Evolutionary conservation across 1,140 invertebrate species (phyloP).

Genomic region (Goniozus legneri): DNA sequence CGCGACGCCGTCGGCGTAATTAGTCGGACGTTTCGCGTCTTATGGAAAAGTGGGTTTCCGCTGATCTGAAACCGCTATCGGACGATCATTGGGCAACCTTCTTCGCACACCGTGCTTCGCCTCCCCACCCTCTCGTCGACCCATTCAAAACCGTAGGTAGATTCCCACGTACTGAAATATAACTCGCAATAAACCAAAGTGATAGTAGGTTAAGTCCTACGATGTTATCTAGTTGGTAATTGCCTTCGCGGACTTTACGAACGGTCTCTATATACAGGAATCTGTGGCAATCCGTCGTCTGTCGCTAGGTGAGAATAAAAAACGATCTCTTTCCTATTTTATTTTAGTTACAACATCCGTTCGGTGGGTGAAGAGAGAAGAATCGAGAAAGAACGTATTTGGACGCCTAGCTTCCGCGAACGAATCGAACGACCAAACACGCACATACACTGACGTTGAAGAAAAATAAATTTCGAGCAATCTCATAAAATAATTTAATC

Average conservation of each 20-base stretch:
- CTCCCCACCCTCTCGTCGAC: too few relatives aligned
- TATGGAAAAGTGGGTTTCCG: conserved; percentile 51
- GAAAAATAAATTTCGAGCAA: too few relatives aligned
- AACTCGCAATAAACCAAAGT: conserved; percentile 51
- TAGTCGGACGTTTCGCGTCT: conserved; percentile 28
- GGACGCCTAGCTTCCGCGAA: too few relatives aligned
- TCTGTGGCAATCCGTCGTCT: conserved; percentile 30
- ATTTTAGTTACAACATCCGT: too few relatives aligned
- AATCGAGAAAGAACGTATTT: neutral
- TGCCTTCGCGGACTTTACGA: conserved; percentile 34
- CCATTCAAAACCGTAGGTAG: conserved; percentile 39
- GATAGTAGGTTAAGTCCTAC: conserved; percentile 52
- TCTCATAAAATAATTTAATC: too few relatives aligned
- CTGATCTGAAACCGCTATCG: conserved; percentile 44
- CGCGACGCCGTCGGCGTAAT: conserved; percentile 22
- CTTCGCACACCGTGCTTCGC: conserved; percentile 42
- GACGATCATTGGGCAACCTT: conserved; percentile 52
- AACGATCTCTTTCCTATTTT: too few relatives aligned
- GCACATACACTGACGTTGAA: too few relatives aligned
- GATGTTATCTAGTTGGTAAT: conserved; percentile 48
- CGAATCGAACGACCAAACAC: too few relatives aligned
- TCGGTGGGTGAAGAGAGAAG: conserved; percentile 4
- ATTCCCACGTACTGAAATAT: conserved; percentile 52
- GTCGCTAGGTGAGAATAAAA: conserved; percentile 27
- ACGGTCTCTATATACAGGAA: conserved; percentile 20